phyloP scores from a whole-genome alignment of 2,888 invertebrate genomes.

The Epinotia demarniana region DNA sequence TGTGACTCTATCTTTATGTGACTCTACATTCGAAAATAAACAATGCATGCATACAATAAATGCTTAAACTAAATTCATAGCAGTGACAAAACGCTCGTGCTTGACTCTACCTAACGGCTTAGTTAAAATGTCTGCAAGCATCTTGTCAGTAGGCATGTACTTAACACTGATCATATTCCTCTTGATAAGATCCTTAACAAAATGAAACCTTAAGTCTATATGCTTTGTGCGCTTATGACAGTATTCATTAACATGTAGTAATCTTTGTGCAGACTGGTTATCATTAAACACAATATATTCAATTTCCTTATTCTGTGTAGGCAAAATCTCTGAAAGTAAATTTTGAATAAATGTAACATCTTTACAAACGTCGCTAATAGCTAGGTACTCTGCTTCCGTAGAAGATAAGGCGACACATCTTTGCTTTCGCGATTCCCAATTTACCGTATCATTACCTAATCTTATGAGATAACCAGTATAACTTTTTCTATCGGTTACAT shows the following conservation, averaged over 20 bases:
- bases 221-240: constrained; percentile 18
- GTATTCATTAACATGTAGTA: constrained; percentile 6
- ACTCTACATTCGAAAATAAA: neutral
- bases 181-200: constrained; percentile 16
- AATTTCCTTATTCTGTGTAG: constrained; percentile 41
- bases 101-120: constrained; percentile 15
- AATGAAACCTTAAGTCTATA: constrained; percentile 18
- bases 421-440: constrained; percentile 5
- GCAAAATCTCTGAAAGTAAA: neutral
- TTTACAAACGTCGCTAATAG: neutral
- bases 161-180: constrained; percentile 10
- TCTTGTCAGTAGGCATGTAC: constrained; percentile 9
- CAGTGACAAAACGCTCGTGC: constrained; percentile 15
- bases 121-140: constrained; percentile 16
- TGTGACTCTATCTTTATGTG: neutral
- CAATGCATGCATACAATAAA: neutral
- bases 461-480: constrained; percentile 1
- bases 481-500: constrained; percentile 3
- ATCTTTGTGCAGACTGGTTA: constrained; percentile 12
- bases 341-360: neutral
- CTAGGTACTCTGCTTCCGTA: neutral
- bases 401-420: neutral
- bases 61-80: constrained; percentile 9
- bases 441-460: constrained; percentile 3
- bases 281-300: constrained; percentile 36